Conservation (phyloP, 2,888 invertebrate species). For the Nomada lathburiana region DNA sequence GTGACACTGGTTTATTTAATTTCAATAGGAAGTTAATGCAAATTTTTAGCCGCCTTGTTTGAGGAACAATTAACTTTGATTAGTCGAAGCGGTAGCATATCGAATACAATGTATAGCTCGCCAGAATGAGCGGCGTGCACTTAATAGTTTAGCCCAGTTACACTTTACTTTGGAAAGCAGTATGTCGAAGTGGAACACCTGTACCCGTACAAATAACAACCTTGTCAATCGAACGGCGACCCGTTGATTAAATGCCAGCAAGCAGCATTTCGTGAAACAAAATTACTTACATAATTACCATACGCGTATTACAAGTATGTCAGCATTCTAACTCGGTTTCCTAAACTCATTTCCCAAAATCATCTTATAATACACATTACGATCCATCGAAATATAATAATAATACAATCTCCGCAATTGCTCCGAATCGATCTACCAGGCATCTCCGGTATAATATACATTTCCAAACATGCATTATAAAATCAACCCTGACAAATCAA, state of each 20-base stretch:
- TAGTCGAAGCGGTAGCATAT: background rate
- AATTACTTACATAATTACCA: background rate
- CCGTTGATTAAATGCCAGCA: constrained; percentile 13
- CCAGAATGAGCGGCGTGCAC: background rate
- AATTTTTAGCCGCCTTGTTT: no score
- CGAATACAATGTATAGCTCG: no score
- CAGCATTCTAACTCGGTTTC: background rate
- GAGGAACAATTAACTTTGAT: background rate
- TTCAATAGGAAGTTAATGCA: no score
- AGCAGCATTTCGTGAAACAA: background rate
- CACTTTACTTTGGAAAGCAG: constrained; percentile 16
- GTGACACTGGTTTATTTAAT: no score
- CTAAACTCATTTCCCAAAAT: background rate
- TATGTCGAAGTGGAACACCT: constrained; percentile 15
- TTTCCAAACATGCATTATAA: no score
- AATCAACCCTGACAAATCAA: no score
- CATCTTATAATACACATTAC: no score
- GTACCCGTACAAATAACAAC: constrained; percentile 8
- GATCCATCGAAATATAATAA: no score
- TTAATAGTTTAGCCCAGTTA: background rate
- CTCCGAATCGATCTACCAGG: no score
- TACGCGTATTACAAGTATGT: no score
- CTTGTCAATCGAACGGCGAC: background rate
- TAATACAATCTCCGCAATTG: no score
- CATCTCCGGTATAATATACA: no score